Evolutionary conservation across 2,888 invertebrate genomes (phyloP).

Genomic region (Xylocampa areola): DNA sequence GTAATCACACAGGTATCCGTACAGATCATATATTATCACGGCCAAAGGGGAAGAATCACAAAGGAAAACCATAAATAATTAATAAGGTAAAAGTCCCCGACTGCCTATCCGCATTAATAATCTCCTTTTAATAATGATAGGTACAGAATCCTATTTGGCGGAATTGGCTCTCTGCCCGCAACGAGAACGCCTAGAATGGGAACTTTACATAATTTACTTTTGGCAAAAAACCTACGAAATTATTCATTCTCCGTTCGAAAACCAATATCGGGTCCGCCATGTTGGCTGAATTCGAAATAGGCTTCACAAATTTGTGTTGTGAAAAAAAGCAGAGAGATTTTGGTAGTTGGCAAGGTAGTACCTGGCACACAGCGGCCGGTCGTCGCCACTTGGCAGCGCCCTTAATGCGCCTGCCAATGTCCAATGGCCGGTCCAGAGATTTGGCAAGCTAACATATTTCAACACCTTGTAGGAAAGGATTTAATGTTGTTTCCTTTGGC

Average conservation of each 20-base stretch:
- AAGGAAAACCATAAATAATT: slow-evolving; percentile 50
- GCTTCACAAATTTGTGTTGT: slow-evolving; percentile 53
- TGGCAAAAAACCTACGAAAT: slow-evolving; percentile 59
- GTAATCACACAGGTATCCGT: slow-evolving; percentile 43
- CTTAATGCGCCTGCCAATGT: slow-evolving; percentile 69
- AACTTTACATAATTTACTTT: slow-evolving; percentile 61
- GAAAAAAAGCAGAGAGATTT: slow-evolving; percentile 58
- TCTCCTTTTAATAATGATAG: slow-evolving; percentile 53
- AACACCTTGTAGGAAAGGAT: slow-evolving; percentile 74
- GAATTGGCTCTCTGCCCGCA: slow-evolving; percentile 58
- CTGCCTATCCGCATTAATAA: slow-evolving; percentile 46
- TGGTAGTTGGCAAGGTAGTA: slow-evolving; percentile 74
- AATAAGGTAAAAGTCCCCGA: slow-evolving; percentile 45
- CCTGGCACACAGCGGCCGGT: slow-evolving; percentile 69
- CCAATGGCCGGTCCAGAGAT: slow-evolving; percentile 67
- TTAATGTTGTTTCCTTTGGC: slow-evolving; percentile 72
- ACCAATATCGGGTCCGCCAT: slow-evolving; percentile 60
- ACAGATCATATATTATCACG: slow-evolving; percentile 42
- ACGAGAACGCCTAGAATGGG: slow-evolving; percentile 37
- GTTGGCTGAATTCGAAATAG: slow-evolving; percentile 62
- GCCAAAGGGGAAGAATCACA: slow-evolving; percentile 46
- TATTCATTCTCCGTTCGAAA: slow-evolving; percentile 62
- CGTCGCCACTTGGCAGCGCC: slow-evolving; percentile 68
- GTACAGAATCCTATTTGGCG: slow-evolving; percentile 42
- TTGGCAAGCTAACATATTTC: slow-evolving; percentile 77